Conservation (phyloP, 2,797 vertebrate genomes). For the Spinus pinus region DNA sequence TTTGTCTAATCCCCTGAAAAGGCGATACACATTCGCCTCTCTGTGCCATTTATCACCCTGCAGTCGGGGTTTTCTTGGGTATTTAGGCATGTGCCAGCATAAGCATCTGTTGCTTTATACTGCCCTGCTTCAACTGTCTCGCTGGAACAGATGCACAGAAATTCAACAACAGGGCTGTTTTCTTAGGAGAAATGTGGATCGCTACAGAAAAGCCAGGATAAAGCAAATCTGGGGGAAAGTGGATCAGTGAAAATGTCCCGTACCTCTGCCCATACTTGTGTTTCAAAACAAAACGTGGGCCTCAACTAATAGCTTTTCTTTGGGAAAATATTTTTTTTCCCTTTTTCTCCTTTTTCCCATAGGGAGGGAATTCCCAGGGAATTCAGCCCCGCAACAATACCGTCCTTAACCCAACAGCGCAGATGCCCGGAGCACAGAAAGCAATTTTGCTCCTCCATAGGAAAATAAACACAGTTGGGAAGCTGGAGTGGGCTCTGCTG, state of each 20-base stretch:
- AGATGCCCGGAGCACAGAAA: neutral
- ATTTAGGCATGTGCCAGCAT: conserved; percentile 62
- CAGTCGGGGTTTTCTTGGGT: conserved; percentile 51
- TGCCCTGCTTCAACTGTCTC: conserved; percentile 58
- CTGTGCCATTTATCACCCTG: conserved; percentile 60
- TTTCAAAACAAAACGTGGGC: neutral
- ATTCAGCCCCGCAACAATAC: neutral
- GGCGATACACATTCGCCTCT: conserved; percentile 38
- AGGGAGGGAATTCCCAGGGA: conserved; percentile 41
- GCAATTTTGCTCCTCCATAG: neutral
- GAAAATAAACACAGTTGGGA: neutral
- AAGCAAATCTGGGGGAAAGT: conserved; percentile 17
- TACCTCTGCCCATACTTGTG: neutral
- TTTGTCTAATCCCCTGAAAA: conserved; percentile 64
- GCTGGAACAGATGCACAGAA: conserved; percentile 59
- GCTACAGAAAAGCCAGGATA: conserved; percentile 42
- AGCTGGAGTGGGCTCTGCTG: neutral
- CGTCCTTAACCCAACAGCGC: neutral
- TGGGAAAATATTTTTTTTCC: neutral
- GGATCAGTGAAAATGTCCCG: neutral
- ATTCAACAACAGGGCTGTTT: conserved; percentile 55
- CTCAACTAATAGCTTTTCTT: neutral
- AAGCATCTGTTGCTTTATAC: conserved; percentile 64
- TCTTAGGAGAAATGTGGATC: conserved; percentile 42
- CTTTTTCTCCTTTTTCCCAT: neutral